phyloP scores from a whole-genome alignment of 2,113 vertebrate species.

The Myiopsitta monachus region DNA sequence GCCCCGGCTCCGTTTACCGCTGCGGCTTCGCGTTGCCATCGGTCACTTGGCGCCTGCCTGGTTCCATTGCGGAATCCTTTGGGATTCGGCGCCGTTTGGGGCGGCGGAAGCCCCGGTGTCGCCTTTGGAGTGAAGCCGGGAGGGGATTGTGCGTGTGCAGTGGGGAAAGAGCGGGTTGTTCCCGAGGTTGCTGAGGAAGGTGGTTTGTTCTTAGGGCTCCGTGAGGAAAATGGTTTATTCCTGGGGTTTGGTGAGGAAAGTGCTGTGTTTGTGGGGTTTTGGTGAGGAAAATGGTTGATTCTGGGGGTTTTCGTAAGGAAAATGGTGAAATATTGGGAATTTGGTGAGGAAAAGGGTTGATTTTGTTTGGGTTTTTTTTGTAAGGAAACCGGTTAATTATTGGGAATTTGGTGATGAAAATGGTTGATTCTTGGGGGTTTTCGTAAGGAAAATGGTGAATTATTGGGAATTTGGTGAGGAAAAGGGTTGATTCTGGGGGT shows the following conservation, averaged over 20 bases:
- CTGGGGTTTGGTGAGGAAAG: neutral
- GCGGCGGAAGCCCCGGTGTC: neutral
- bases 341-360: too few species aligned
- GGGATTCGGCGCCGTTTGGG: neutral
- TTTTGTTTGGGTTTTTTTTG: too few species aligned
- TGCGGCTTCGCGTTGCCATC: too few species aligned
- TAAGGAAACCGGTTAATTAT: too few species aligned
- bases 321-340: too few species aligned
- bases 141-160: accelerated
- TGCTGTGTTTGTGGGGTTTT: neutral
- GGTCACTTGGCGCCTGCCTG: neutral
- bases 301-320: too few species aligned
- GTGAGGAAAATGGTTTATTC: neutral
- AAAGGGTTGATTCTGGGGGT: neutral
- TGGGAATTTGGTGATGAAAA: too few species aligned
- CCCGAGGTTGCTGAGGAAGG: too few species aligned
- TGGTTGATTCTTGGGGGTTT: too few species aligned
- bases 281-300: neutral
- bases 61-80: too few species aligned
- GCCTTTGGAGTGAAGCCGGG: neutral
- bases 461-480: too few species aligned
- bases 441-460: neutral
- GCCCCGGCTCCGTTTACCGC: neutral
- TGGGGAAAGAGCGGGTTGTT: too few species aligned
- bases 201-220: neutral